Evolutionary conservation across 1,140 invertebrate species (phyloP).

Genomic region (Leptopilina boulardi): DNA sequence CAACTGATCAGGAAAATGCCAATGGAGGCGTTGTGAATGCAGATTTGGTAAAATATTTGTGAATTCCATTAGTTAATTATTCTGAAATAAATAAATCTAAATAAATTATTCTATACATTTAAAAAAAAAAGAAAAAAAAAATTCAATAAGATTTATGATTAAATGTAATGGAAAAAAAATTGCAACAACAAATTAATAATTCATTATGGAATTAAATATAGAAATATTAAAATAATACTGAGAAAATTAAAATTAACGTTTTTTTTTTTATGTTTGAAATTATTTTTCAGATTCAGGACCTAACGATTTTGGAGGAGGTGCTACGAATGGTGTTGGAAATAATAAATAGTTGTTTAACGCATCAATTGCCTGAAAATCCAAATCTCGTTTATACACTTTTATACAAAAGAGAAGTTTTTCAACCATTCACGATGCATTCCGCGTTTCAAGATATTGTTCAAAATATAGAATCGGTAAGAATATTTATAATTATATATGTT

Average conservation of each 20-base stretch:
- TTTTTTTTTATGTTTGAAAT: slow-evolving; percentile 20
- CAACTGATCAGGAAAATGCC: slow-evolving; percentile 53
- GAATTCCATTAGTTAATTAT: no score
- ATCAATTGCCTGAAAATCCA: slow-evolving; percentile 92
- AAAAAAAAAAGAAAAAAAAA: not conserved
- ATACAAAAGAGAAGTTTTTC: slow-evolving; percentile 95
- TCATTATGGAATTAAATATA: no score
- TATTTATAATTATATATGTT: slow-evolving; percentile 44
- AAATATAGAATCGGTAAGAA: slow-evolving; percentile 94
- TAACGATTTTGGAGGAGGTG: slow-evolving; percentile 97
- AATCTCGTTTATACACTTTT: slow-evolving; percentile 97
- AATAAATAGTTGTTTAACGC: slow-evolving; percentile 93
- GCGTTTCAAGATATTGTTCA: slow-evolving; percentile 97
- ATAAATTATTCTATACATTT: slow-evolving; percentile 7
- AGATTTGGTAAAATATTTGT: slow-evolving; percentile 67
- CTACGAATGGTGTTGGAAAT: slow-evolving; percentile 97
- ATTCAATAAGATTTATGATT: no score
- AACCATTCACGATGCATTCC: slow-evolving; percentile 89
- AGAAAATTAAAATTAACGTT: not conserved
- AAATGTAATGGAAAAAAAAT: no score
- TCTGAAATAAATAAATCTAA: no score
- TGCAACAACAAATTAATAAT: no score
- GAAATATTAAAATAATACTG: no score
- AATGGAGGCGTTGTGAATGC: slow-evolving; percentile 66
- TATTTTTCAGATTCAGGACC: slow-evolving; percentile 85